These are phyloP conservation scores for Cacatua alba DNA, from an alignment of 2,113 vertebrate species.

Conservation along the genomic window DNA sequence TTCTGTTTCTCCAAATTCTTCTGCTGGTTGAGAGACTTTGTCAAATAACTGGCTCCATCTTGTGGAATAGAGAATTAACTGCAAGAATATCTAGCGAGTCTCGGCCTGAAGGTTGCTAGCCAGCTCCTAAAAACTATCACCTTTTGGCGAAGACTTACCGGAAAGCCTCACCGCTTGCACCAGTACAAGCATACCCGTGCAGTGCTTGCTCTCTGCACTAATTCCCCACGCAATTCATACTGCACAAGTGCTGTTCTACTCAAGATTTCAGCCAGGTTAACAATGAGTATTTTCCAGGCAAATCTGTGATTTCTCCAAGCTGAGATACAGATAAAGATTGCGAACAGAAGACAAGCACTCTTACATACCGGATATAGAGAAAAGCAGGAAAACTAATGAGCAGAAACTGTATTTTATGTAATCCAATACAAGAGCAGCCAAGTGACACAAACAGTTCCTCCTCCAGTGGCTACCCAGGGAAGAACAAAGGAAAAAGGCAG, in stretches of 20 bases:
- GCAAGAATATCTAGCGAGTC: not conserved
- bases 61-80: conserved; percentile 24
- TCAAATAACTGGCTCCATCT: conserved; percentile 54
- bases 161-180: not conserved
- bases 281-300: not conserved
- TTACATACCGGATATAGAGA: not conserved
- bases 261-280: not conserved
- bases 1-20: not conserved
- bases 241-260: not conserved
- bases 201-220: not conserved
- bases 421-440: not conserved
- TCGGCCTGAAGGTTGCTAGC: not conserved
- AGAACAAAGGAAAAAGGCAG: not conserved
- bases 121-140: not conserved
- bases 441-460: not conserved
- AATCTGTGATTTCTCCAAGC: not conserved
- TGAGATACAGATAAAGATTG: not conserved
- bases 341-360: not conserved
- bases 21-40: not conserved
- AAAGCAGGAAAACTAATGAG: not conserved
- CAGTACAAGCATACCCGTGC: not conserved
- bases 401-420: not conserved
- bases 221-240: fast-evolving
- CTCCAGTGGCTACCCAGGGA: not conserved
- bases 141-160: not conserved